Conservation (phyloP, 2,888 invertebrate genomes). For the Lasioglossum leucozonium region DNA sequence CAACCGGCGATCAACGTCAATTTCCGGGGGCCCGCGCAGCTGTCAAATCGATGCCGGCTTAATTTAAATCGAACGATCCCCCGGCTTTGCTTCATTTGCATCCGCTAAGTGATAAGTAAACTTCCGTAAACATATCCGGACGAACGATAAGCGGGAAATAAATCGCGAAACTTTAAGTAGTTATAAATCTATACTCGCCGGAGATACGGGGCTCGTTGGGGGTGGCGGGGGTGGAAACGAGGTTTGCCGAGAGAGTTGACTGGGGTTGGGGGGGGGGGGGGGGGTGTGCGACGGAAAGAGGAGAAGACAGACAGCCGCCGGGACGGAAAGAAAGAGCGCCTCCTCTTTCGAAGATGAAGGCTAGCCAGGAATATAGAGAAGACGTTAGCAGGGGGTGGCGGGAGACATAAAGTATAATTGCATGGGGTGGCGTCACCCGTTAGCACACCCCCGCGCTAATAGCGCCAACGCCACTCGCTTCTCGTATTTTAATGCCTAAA, state of each 20-base stretch:
- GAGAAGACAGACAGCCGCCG: slow-evolving; percentile 44
- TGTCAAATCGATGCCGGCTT: slow-evolving; percentile 58
- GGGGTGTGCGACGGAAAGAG: neutral
- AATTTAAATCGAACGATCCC: slow-evolving; percentile 64
- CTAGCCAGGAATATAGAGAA: slow-evolving; percentile 50
- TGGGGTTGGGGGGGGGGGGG: neutral
- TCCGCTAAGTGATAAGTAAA: slow-evolving; percentile 85
- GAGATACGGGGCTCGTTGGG: slow-evolving; percentile 45
- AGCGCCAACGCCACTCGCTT: slow-evolving; percentile 75
- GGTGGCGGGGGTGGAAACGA: neutral
- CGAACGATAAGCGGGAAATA: slow-evolving; percentile 84
- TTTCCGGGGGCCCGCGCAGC: slow-evolving; percentile 23
- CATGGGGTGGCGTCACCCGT: slow-evolving; percentile 82
- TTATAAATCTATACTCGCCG: slow-evolving; percentile 84
- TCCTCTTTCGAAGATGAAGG: slow-evolving; percentile 56
- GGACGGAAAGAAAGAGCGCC: slow-evolving; percentile 41
- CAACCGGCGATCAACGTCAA: slow-evolving; percentile 12
- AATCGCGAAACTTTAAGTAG: slow-evolving; percentile 85
- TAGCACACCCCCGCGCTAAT: slow-evolving; percentile 80
- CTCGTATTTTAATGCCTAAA: slow-evolving; percentile 84
- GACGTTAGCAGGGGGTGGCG: slow-evolving; percentile 63
- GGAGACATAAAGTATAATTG: slow-evolving; percentile 84
- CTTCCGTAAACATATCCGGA: slow-evolving; percentile 81
- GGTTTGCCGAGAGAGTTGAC: neutral
- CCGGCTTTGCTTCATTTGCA: slow-evolving; percentile 78